Conservation (phyloP, 2,113 vertebrate genomes). For the Stigmatopora nigra region DNA sequence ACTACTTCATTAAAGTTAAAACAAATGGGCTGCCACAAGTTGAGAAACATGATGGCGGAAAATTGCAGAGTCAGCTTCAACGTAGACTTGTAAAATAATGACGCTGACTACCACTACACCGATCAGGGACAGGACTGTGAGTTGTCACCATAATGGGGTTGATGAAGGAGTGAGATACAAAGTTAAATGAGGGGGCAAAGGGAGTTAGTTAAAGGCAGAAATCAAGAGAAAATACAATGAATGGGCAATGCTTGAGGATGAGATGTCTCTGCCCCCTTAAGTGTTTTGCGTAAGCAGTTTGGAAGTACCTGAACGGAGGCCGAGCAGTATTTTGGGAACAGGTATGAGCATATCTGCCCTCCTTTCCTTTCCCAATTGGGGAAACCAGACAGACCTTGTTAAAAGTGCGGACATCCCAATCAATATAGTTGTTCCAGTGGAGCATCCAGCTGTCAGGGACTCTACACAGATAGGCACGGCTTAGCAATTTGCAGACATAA, state of each 20-base stretch:
- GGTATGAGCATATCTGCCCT: slow-evolving; percentile 39
- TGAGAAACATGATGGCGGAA: slow-evolving; percentile 36
- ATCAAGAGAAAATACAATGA: slow-evolving; percentile 24
- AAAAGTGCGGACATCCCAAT: slow-evolving; percentile 65
- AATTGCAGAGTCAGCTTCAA: slow-evolving; percentile 51
- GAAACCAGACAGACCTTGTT: slow-evolving; percentile 65
- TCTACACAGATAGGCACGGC: slow-evolving; percentile 47
- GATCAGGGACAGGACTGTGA: slow-evolving; percentile 42
- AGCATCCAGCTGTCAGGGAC: slow-evolving; percentile 57
- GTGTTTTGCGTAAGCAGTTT: slow-evolving; percentile 60
- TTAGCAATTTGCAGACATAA: slow-evolving; percentile 64
- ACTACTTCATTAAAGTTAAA: slow-evolving; percentile 62
- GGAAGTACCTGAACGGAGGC: slow-evolving; percentile 46
- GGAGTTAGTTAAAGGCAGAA: slow-evolving; percentile 27
- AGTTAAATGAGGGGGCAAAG: slow-evolving; percentile 18
- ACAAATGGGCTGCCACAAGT: slow-evolving; percentile 48
- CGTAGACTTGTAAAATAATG: slow-evolving; percentile 50
- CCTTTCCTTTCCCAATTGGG: slow-evolving; percentile 25
- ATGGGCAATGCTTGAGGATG: slow-evolving; percentile 26
- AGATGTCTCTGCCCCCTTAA: slow-evolving; percentile 21
- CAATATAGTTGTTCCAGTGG: slow-evolving; percentile 59
- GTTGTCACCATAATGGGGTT: slow-evolving; percentile 43
- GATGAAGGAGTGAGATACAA: slow-evolving; percentile 20
- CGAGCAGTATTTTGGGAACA: slow-evolving; percentile 50
- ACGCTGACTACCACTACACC: slow-evolving; percentile 43